Evolutionary conservation across 2,797 vertebrate species (phyloP).

Genomic region (Mastacembelus armatus): DNA sequence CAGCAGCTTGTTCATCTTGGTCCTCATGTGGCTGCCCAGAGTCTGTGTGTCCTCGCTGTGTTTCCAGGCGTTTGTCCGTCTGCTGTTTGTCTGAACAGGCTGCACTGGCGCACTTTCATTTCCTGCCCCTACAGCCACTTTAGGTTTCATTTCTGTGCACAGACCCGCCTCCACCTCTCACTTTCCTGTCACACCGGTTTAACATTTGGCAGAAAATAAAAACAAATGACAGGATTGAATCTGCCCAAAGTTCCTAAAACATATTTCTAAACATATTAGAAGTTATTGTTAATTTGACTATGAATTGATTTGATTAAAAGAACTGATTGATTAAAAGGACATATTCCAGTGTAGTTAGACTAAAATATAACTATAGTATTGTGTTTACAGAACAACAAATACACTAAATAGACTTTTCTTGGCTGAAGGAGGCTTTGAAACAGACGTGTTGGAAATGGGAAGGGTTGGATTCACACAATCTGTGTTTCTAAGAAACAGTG

Average conservation of each 20-base stretch:
- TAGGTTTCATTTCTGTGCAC: conserved; percentile 9
- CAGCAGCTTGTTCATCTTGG: conserved; percentile 27
- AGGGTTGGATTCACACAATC: too few relatives aligned
- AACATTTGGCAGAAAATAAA: too few relatives aligned
- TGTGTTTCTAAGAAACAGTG: too few relatives aligned
- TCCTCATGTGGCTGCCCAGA: not conserved
- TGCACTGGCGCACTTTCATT: conserved; percentile 21
- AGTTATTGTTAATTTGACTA: too few relatives aligned
- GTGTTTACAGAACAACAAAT: too few relatives aligned
- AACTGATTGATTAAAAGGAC: too few relatives aligned
- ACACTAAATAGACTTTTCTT: too few relatives aligned
- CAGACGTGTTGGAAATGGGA: too few relatives aligned
- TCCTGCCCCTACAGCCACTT: conserved; percentile 8
- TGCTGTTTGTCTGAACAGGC: not conserved
- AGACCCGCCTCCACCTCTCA: not conserved
- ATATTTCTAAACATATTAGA: too few relatives aligned
- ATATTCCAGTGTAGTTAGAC: not conserved
- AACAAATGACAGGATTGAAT: not conserved
- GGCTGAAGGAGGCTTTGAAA: not conserved
- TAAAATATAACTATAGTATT: too few relatives aligned
- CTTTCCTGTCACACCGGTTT: not conserved
- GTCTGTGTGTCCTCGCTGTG: not conserved
- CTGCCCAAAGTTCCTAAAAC: too few relatives aligned
- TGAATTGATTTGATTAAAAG: too few relatives aligned
- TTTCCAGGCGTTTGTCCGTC: not conserved